Evolutionary conservation across 2,888 invertebrate genomes (phyloP), one percentile per base, ranked within the genome.

Genomic region (Meiosimyza platycephala): DNA sequence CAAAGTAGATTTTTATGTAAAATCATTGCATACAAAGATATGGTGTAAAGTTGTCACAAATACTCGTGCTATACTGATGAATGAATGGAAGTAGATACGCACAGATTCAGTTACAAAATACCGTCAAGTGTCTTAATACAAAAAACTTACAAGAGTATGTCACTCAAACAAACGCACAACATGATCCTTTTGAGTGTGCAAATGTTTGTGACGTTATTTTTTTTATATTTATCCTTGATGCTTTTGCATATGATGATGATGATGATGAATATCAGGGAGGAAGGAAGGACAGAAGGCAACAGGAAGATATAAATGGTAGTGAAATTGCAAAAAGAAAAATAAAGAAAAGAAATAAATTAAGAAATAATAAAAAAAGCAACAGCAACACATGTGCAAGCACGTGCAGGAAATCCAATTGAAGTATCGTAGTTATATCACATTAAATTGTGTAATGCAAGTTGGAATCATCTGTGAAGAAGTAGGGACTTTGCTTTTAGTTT

Each of bases 151-250:
- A n/a, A n/a, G n/a, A n/a, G 15, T 57, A 28, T 57, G 57, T n/a
- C 57, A 28, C 57, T n/a, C 57, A 28, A 16, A 57, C 22, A 28
- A 16, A 57, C 15, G 28, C 57, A 57, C 57, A 57, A 28, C 40
- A 28, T 57, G 57, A 57, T 57, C 28, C 57, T 57, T 40, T 57
- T 57, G 28, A 57, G 57, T 57, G 57, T 57, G 57, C 57, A 57
- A 57, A 57, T 57, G 22, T 28, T 57, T 57, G 57, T 57, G 57
- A 13, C 18, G 28, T 7, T 28, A 13, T 57, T 57, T 57, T 13
- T 40, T 9, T 40, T 40, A 6, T 40, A 9, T 40, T 6, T 40
- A 40, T 40, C 40, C 40, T 40, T 40, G 40, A 40, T 40, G 40
- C 40, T 40, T 40, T 40, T 40, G 9, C 40, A 40, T 40, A 40